Conservation (phyloP, 2,888 invertebrate genomes). For the Panzeria rudis region DNA sequence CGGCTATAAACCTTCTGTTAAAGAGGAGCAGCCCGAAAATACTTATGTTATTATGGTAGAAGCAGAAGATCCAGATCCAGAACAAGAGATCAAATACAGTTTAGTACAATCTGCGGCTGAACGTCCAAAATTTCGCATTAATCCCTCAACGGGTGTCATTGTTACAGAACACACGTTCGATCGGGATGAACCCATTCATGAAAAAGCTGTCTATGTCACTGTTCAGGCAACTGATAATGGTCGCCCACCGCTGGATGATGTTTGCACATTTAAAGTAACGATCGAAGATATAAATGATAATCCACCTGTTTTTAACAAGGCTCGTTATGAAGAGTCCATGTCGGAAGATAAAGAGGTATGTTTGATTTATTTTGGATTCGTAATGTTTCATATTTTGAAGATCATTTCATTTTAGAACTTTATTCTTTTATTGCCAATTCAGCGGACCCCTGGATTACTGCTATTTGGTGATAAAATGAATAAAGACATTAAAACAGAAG, state of each 20-base stretch:
- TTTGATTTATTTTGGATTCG: background rate
- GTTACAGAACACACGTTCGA: constrained; percentile 92
- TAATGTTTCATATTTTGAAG: background rate
- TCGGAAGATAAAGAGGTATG: constrained; percentile 90
- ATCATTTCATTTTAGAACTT: background rate
- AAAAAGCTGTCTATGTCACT: constrained; percentile 92
- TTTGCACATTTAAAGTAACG: constrained; percentile 95
- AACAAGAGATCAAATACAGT: constrained; percentile 92
- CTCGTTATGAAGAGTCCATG: constrained; percentile 89
- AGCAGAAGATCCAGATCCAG: constrained; percentile 86
- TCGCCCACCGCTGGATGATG: constrained; percentile 93
- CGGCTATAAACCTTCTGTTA: constrained; percentile 91
- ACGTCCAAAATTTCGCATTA: constrained; percentile 91
- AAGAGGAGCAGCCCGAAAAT: constrained; percentile 90
- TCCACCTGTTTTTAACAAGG: constrained; percentile 84
- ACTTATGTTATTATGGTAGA: constrained; percentile 88
- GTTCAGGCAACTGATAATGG: constrained; percentile 97
- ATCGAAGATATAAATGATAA: constrained; percentile 98
- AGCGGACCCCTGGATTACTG: constrained; percentile 81
- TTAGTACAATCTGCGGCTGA: constrained; percentile 91
- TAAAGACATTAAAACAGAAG: constrained; percentile 10
- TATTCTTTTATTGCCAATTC: constrained; percentile 72
- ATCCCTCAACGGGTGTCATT: constrained; percentile 90
- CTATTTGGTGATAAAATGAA: constrained; percentile 74
- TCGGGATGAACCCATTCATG: constrained; percentile 94